Evolutionary conservation across 2,888 invertebrate genomes (phyloP).

Genomic region (Scaptodrosophila latifasciaeformis): DNA sequence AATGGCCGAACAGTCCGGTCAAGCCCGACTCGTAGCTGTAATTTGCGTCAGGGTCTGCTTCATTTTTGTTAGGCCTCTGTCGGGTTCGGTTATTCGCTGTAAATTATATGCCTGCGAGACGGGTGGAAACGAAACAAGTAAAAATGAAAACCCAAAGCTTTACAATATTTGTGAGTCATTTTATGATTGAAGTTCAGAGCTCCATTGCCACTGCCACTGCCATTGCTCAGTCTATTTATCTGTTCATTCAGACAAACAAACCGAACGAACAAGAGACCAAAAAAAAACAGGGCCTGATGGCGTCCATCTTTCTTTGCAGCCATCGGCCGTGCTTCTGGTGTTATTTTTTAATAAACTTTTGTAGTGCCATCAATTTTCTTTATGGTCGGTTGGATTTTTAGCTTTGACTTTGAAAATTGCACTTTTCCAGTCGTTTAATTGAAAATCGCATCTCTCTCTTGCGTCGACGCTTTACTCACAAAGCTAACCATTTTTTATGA

Average conservation of each 20-base stretch:
- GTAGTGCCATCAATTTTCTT: conserved; percentile 66
- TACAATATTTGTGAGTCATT: conserved; percentile 34
- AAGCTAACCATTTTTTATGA: conserved; percentile 15
- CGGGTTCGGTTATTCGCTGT: conserved; percentile 25
- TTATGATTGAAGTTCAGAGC: conserved; percentile 62
- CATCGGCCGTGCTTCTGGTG: conserved; percentile 6
- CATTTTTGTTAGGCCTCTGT: conserved; percentile 9
- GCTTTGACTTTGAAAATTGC: conserved; percentile 47
- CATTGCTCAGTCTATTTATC: not conserved
- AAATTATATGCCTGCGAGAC: conserved; percentile 50
- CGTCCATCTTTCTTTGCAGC: no score
- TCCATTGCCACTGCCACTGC: no score
- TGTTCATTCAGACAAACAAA: no score
- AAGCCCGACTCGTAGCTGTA: conserved; percentile 34
- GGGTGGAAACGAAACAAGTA: conserved; percentile 34
- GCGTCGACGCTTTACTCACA: conserved; percentile 16
- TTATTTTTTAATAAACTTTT: conserved; percentile 62
- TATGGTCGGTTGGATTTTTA: conserved; percentile 53
- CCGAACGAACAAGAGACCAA: no score
- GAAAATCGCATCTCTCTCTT: conserved; percentile 15
- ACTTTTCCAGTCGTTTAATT: conserved; percentile 37
- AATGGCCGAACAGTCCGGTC: conserved; percentile 46
- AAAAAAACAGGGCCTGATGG: no score
- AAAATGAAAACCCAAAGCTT: conserved; percentile 7
- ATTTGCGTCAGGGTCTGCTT: conserved; percentile 44